Conservation (phyloP, 30 jellyfish, hydroid and myxozoan genomes). For the Clytia hemisphaerica region DNA sequence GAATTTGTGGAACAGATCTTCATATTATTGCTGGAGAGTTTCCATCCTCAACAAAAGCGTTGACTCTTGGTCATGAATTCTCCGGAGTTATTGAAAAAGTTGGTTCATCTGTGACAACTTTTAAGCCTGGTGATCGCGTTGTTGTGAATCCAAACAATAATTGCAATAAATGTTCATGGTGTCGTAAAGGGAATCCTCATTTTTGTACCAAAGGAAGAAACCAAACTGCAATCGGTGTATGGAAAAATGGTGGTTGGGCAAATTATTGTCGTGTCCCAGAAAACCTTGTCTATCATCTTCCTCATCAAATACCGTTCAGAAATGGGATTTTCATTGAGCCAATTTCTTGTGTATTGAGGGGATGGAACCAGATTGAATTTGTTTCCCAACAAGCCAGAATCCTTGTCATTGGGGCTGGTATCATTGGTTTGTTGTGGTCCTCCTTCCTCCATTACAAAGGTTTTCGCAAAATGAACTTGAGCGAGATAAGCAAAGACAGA, state of each 20-base stretch:
- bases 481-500: constrained; percentile 68
- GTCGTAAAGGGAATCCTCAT: constrained; percentile 82
- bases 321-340: constrained; percentile 86
- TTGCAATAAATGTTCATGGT: constrained; percentile 71
- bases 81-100: constrained; percentile 69
- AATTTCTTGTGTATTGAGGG: constrained; percentile 69
- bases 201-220: constrained; percentile 82
- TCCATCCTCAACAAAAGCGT: constrained; percentile 78
- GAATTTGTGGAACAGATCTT: constrained; percentile 95
- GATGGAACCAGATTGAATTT: constrained; percentile 68
- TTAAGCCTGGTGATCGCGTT: constrained; percentile 68
- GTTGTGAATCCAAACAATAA: constrained; percentile 78
- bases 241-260: constrained; percentile 99
- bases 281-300: constrained; percentile 47
- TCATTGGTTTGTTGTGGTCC: constrained; percentile 91
- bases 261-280: constrained; percentile 71
- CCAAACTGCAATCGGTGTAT: constrained; percentile 70
- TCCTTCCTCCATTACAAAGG: constrained; percentile 87
- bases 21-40: constrained; percentile 82
- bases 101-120: constrained; percentile 62
- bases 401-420: constrained; percentile 94
- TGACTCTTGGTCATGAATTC: constrained; percentile 90
- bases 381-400: constrained; percentile 51
- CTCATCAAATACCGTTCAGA: constrained; percentile 53
- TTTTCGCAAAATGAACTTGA: constrained; percentile 55